Conservation (phyloP, 64 coral and sea anemone species). For the Stichodactyla helianthus region DNA sequence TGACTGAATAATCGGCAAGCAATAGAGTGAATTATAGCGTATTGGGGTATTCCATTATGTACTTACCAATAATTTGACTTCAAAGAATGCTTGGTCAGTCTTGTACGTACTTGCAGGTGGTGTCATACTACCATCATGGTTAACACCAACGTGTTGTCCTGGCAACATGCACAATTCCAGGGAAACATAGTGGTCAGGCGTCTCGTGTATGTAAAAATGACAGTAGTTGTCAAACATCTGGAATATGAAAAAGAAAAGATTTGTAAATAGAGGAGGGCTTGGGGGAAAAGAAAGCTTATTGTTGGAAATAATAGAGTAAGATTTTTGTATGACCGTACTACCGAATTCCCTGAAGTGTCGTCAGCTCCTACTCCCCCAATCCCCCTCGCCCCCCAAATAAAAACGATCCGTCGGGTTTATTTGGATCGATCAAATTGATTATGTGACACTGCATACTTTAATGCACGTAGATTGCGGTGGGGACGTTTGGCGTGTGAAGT, state of each 20-base stretch:
- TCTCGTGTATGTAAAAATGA: slow-evolving; percentile 58
- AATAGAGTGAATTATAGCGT: too few species aligned
- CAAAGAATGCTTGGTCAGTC: slow-evolving; percentile 41
- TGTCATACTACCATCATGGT: slow-evolving; percentile 14
- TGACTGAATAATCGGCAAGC: too few species aligned
- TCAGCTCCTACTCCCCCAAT: too few species aligned
- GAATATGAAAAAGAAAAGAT: not conserved
- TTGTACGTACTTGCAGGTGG: slow-evolving; percentile 22
- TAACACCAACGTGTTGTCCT: slow-evolving; percentile 45
- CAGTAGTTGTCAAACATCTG: slow-evolving; percentile 60
- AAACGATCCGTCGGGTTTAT: not conserved
- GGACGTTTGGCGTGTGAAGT: too few species aligned
- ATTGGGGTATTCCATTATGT: not conserved
- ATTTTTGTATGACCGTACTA: too few species aligned
- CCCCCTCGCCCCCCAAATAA: not conserved
- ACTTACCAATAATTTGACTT: slow-evolving; percentile 64
- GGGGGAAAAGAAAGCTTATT: not conserved
- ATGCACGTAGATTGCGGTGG: too few species aligned
- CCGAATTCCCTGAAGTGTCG: too few species aligned
- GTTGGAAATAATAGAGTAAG: too few species aligned
- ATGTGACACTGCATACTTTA: too few species aligned
- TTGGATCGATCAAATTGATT: too few species aligned
- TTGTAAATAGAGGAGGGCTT: not conserved
- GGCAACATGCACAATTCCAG: slow-evolving; percentile 56
- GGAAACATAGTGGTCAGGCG: slow-evolving; percentile 45